Conservation (phyloP, 2,797 vertebrate genomes). For the Orientallactaga sibirica region DNA sequence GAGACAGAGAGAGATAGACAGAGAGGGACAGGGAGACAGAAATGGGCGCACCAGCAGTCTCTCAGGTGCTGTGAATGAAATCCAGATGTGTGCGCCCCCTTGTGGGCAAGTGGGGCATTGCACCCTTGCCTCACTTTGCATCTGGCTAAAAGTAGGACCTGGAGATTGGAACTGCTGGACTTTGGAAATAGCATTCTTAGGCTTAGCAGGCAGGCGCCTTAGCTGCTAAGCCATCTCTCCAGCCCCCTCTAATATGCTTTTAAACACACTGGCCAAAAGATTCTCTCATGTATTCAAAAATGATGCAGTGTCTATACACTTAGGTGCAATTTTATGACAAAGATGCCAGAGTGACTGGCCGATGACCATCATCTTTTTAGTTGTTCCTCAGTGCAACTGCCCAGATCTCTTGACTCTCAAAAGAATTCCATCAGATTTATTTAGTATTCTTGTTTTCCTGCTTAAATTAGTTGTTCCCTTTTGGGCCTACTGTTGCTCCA, state of each 20-base stretch:
- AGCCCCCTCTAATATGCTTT: not conserved
- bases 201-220: no score
- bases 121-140: no score
- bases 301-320: not conserved
- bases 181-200: no score
- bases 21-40: no score
- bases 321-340: not conserved
- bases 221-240: no score
- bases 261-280: not conserved
- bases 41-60: no score
- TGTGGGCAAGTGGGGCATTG: no score
- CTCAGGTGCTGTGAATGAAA: no score
- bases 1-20: no score
- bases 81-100: no score
- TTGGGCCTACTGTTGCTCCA: not conserved
- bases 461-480: slow-evolving; percentile 4
- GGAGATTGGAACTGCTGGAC: no score
- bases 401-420: not conserved
- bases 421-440: not conserved
- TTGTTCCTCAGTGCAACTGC: not conserved
- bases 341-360: not conserved
- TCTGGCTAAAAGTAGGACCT: no score
- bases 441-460: slow-evolving; percentile 1
- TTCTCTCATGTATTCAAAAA: not conserved
- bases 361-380: not conserved